phyloP scores from a whole-genome alignment of 2,797 vertebrate genomes.

The Paguma larvata region DNA sequence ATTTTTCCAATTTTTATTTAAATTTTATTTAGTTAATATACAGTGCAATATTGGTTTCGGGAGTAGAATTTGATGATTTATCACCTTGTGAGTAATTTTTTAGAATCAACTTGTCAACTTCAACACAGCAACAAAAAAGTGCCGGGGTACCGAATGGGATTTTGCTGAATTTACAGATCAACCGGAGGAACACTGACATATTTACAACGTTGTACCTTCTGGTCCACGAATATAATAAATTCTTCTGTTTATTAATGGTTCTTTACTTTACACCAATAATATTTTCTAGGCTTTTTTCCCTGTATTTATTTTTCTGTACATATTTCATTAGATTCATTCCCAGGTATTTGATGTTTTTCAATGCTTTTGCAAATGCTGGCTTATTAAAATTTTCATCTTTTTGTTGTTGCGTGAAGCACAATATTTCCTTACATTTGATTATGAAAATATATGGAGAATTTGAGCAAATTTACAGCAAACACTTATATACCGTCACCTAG shows the following conservation, averaged over 20 bases:
- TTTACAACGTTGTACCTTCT: background rate
- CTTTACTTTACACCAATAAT: background rate
- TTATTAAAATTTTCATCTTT: background rate
- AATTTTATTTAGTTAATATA: no score
- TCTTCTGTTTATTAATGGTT: background rate
- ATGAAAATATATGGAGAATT: background rate
- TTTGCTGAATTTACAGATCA: no score
- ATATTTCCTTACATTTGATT: background rate
- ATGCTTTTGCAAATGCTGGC: background rate
- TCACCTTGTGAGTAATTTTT: background rate
- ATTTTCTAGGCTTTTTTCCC: background rate
- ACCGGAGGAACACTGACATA: rapidly evolving
- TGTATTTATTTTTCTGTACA: background rate
- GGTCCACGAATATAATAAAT: background rate
- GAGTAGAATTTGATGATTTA: no score
- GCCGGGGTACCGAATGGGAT: no score
- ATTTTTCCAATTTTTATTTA: no score
- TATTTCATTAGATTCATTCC: background rate
- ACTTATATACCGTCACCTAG: no score
- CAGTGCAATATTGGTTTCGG: no score
- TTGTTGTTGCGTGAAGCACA: background rate
- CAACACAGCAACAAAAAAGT: background rate
- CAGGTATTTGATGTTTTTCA: background rate
- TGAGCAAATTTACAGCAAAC: background rate
- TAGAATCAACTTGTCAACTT: background rate